Evolutionary conservation across 2,797 vertebrate species (phyloP).

Genomic region (Basileuterus tristriatus): DNA sequence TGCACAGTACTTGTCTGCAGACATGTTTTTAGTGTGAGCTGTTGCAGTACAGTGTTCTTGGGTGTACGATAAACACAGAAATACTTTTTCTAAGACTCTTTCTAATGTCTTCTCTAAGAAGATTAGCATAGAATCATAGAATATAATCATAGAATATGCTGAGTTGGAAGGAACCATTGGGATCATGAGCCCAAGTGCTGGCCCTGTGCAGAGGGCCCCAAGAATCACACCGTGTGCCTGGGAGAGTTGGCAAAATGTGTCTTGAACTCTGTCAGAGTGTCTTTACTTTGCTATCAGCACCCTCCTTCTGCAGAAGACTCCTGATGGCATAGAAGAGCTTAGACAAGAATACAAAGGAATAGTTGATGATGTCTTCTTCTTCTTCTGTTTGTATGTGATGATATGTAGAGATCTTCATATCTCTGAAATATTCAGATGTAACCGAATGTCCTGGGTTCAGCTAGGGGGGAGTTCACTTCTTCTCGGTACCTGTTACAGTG

Average conservation of each 20-base stretch:
- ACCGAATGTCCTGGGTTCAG: too few species aligned
- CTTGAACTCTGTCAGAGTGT: background rate
- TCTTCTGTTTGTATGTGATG: background rate
- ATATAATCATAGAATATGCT: background rate
- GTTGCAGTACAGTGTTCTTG: background rate
- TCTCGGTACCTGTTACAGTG: too few species aligned
- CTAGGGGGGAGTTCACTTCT: too few species aligned
- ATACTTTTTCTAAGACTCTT: background rate
- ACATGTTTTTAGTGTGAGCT: background rate
- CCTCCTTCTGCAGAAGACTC: background rate
- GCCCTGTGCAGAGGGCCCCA: background rate
- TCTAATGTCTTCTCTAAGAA: background rate
- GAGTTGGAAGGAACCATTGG: background rate
- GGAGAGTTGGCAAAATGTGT: fast-evolving
- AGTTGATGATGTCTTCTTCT: background rate
- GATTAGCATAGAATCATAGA: background rate
- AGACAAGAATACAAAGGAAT: background rate
- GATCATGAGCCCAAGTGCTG: background rate
- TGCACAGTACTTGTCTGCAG: background rate
- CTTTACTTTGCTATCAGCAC: background rate
- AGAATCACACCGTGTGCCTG: background rate
- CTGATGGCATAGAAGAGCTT: background rate
- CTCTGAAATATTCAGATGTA: background rate
- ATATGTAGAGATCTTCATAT: background rate
- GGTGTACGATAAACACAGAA: background rate